These are phyloP conservation scores for Parazoanthus swiftii DNA, from an alignment of 92 coral and sea anemone species.

Conservation along the genomic window DNA sequence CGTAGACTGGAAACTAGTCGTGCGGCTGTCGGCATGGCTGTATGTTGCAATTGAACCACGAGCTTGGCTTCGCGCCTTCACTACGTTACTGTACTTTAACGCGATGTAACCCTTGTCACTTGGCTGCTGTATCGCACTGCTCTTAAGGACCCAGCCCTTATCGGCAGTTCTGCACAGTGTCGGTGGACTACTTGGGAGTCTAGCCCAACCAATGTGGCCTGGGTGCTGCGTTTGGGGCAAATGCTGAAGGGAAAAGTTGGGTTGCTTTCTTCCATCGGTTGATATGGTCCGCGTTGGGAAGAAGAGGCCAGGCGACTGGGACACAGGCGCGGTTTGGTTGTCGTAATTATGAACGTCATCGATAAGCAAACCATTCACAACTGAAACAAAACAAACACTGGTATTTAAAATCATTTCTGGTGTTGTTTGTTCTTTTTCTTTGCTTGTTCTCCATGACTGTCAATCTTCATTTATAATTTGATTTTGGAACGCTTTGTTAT, in stretches of 20 bases:
- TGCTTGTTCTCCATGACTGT: too few species aligned
- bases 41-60: background rate
- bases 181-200: background rate
- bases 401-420: background rate
- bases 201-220: too few species aligned
- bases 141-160: background rate
- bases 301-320: background rate
- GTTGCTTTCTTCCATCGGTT: background rate
- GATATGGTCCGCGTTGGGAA: background rate
- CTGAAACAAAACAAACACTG: slow-evolving; percentile 13
- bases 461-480: too few species aligned
- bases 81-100: background rate
- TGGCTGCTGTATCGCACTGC: background rate
- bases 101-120: background rate
- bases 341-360: background rate
- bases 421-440: too few species aligned
- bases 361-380: background rate
- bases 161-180: background rate
- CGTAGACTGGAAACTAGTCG: slow-evolving; percentile 7
- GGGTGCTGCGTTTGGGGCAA: background rate
- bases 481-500: too few species aligned
- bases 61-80: background rate
- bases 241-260: background rate
- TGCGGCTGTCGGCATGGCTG: background rate
- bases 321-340: background rate